Base-by-base conservation (phyloP, 2,797 vertebrate species). In the Melopsittacus undulatus region DNA sequence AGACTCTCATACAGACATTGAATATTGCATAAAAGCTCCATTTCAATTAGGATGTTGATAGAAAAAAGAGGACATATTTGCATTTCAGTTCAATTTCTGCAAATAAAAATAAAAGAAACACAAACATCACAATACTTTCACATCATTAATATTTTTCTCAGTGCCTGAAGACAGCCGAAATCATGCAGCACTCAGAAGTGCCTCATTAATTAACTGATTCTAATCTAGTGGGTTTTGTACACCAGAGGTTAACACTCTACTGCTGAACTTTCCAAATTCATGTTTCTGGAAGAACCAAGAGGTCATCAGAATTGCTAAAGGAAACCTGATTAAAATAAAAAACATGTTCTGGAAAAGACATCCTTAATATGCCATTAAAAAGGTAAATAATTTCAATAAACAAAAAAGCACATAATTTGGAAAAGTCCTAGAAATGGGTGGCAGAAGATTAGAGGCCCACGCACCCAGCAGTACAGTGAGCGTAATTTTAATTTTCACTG, bases 191-290 rank as follows among this genome's bases (percentile, higher is more conserved):
- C 74, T 75, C n/a, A 89, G 77, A 95, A 93, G 40, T 62, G 92
- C 67, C 73, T 94, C 68, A 74, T 87, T 96, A 96, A 96, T 91
- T 95, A 92, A 92, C 89, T 69, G 78, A 77, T 82, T 94, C n/a
- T 89, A 72, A 88, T 94, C 91, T 92, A 72, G 57, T 78, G 59
- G 61, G 43, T 8, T 92, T 92, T 92, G 54, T 94, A 90, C n/a
- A 66, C 59, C 29, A 63, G 36, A 45, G 59, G 70, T 90, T 94
- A 88, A 94, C 38, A 62, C 38, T 76, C n/a, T 24, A 52, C 80
- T 76, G 69, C 64, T 94, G 86, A 96, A 94, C 90, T 90, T 84
- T 38, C 77, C 74, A 83, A 89, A 92, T 70, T 81, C 14, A 5
- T 46, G 27, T 81, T 80, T 85, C 72, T 92, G 68, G 64, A 70